Base-by-base conservation (phyloP, 1,140 invertebrate species). In the Cepaea nemoralis region DNA sequence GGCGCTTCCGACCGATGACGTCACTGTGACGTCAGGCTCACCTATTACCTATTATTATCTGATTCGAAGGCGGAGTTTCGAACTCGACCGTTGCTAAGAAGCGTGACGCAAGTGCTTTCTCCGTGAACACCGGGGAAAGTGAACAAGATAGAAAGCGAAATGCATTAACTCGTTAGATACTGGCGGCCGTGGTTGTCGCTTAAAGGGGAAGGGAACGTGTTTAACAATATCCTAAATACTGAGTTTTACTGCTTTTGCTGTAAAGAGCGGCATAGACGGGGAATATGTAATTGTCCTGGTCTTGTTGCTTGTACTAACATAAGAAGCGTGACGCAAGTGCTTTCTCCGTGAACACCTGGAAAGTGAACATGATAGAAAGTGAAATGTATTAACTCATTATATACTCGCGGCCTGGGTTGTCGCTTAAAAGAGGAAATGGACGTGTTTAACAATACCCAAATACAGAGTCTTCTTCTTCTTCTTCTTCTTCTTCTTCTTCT, bases 1-100 rank as follows among this genome's bases (percentile, higher is more conserved):
- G 80, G 66, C 71, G 27, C 59, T 80, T 69, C 71, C 77, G 73
- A 83, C 82, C 45, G 37, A 59, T 85, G 82, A 83, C 81, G 82
- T 83, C 82, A 81, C 78, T 50, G 63, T 83, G 82, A 86, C 85
- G 85, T 86, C 85, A 84, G 45, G 55, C 80, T 67, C 78, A 78
- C 81, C 75, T 83, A 83, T 82, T 84, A 86, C 40, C 69, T 70
- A 63, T 63, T 63, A 63, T 63, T 63, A 63, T 83, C 79, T 76
- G 83, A 85, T 84, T 85, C 76, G 81, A 82, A 86, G 85, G 83
- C 83, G 81, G 79, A 83, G 83, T 83, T 86, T 86, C 85, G 85
- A 81, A 86, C 82, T 80, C 80, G 82, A 55, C 80, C 77, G 84
- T 85, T 85, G 82, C 84, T 85, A 85, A 80, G 84, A 80, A 66